Base-by-base conservation (phyloP, 2,113 vertebrate species). In the Callionymus lyra region DNA sequence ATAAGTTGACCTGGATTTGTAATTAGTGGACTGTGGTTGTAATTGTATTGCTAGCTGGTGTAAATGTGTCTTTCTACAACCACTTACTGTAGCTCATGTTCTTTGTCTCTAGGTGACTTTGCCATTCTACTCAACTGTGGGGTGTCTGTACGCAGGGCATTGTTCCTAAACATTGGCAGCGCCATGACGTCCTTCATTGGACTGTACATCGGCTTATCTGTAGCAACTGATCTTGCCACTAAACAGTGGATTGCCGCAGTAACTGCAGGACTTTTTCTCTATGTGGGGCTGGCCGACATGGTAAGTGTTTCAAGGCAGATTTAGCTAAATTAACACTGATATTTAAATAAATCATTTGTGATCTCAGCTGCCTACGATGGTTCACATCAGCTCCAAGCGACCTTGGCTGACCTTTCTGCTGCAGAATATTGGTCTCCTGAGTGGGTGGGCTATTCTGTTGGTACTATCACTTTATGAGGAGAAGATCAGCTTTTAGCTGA, bases 221-320 rank as follows among this genome's bases (percentile, higher is more conserved):
- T 88, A 2, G 71, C 87, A 15, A 84, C 89, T 0, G 63, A 88
- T 6, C 41, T 84, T 3, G 53, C 65, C 1, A 71, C 87, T 3
- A 66, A 79, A 44, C 70, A 87, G 44, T 94, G 92, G 91, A 90
- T 94, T 33, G 79, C 86, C 12, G 87, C 91, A 0, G 27, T 92
- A 1, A 87, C 91, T 6, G 66, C 84, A 0, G 92, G 92, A 1
- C 87, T 95, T 34, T 95, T 95, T 65, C 80, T 95, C 16, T 94
- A 94, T 1, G 89, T 95, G 47, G 90, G 87, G 1, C 82, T 93
- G 17, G 86, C 85, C 17, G 90, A 94, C 37, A 91, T 95, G 92
- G 92, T 94, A 34, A 56, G 74, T 63, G 4, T 27, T 47, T 21
- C 18, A 27, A 27, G 8, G 21, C 21, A 27, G 4, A 27, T 5